Evolutionary conservation across 2,113 vertebrate genomes (phyloP), one percentile per base, ranked within the genome.

Genomic region (Barnardius zonarius): DNA sequence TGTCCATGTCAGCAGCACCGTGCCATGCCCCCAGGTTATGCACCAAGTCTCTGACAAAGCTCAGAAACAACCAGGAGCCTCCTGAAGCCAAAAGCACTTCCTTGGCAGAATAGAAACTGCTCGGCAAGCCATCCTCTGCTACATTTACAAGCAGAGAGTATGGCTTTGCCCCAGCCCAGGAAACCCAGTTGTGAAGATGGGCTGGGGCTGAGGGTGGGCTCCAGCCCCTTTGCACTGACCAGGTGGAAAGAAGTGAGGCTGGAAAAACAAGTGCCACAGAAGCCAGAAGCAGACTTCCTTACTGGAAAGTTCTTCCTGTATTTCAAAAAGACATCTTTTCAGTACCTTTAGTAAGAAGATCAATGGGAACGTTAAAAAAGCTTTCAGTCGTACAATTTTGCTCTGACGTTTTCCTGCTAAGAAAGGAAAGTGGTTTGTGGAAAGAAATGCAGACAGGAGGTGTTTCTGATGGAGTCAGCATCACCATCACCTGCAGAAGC

Each of bases 171-270:
- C 27, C 4, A 39, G 41, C 7, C 57, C 52, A 24, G 27, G 37
- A 76, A 91, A 76, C 10, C 6, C 10, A 8, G 2, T 1, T 51
- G 18, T 0, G 0, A 57, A 52, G 28, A 17, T 17, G 16, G 37
- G 16, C 28, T 75, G 41, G 48, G 35, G 28, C 46, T 76, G 67
- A 59, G 24, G 13, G 25, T 18, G 30, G 7, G 10, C 44, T 83
- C 31, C 39, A 70, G 12, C 9, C 28, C 4, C 54, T 76, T 61
- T 68, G 33, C 57, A 31, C 25, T 2, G 2, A 11, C 11, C 46
- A 19, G 49, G 37, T 24, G n/a, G 59, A 63, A 78, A 79, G 33
- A 52, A 57, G 18, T 3, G 10, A 84, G 27, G n/a, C 13, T 74
- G 57, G 37, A 37, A n/a, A 85, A 87, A 39, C 3, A 33, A 49